Evolutionary conservation across 2,797 vertebrate species (phyloP), one percentile per base, ranked within the genome.

Genomic region (Clarias laeviceps): DNA sequence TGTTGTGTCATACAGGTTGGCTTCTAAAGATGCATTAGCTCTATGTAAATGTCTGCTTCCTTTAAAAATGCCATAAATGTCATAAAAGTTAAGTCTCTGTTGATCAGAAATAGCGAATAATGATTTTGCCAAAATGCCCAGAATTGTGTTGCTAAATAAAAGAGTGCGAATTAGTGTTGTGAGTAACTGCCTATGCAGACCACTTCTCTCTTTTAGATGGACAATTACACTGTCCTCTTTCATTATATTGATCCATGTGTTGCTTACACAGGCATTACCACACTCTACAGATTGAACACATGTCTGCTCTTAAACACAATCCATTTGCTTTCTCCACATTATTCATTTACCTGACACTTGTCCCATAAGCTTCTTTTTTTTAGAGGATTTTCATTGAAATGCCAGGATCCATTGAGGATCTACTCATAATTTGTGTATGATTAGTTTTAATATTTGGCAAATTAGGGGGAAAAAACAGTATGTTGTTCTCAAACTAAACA

Each of bases 231-330:
- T 93, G 92, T 93, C 90, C 70, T 92, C 92, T 90, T 24, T 90
- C 88, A 85, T 94, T 93, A 93, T 93, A 94, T 94, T 93, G 94
- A 95, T 94, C 92, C 88, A 86, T 91, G 91, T 94, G 93, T 93
- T 92, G 93, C 95, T 93, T 94, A 93, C 93, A 94, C 92, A 92
- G 92, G 93, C 93, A 93, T 95, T 95, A 94, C 91, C 94, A 94
- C 93, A 93, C 92, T 91, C 91, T 94, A 91, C 90, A 91, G 93
- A 94, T 92, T 91, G 91, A 87, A 92, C 85, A 84, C 91, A 91
- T 93, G 93, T 93, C 92, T 91, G 88, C 87, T 86, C 62, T 88
- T 88, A 90, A 92, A 92, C 83, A 34, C 65, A 77, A 80, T 84
- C 83, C 37, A 68, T 77, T 76, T 34, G 56, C 59, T 72, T 82